Percentiles rank a stretch among this genome's conserved stretches.
phyloP scores from a whole-genome alignment of 37 sponge, comb jelly and placozoan genomes.

The Hexactinellida sp. region DNA sequence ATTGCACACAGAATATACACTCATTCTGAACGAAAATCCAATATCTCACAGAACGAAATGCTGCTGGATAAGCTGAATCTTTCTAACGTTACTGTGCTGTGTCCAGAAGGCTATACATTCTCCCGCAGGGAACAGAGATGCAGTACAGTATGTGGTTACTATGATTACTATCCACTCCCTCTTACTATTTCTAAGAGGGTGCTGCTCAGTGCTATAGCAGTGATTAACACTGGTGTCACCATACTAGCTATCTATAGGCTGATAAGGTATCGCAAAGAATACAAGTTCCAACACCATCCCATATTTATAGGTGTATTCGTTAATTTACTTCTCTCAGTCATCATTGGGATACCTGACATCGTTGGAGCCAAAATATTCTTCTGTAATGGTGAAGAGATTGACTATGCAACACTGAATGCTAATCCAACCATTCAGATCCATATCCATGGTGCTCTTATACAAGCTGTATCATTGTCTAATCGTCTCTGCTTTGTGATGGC shows the following conservation, averaged over 20 bases:
- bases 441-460: background rate
- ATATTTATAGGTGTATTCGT: background rate
- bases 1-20: background rate
- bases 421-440: background rate
- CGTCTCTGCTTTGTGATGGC: background rate
- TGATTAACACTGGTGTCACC: background rate
- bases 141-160: background rate
- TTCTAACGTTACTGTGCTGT: background rate
- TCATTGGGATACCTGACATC: background rate
- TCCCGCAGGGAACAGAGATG: background rate
- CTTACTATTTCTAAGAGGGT: background rate
- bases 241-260: background rate
- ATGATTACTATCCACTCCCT: background rate
- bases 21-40: background rate
- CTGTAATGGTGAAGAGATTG: background rate
- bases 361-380: background rate
- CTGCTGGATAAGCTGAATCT: background rate
- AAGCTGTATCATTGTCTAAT: background rate
- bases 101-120: background rate
- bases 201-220: background rate
- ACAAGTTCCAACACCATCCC: background rate
- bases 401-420: background rate
- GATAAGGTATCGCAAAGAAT: background rate
- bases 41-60: background rate
- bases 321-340: background rate